Base-by-base conservation (phyloP, 2,113 vertebrate species). In the Ursus arctos region DNA sequence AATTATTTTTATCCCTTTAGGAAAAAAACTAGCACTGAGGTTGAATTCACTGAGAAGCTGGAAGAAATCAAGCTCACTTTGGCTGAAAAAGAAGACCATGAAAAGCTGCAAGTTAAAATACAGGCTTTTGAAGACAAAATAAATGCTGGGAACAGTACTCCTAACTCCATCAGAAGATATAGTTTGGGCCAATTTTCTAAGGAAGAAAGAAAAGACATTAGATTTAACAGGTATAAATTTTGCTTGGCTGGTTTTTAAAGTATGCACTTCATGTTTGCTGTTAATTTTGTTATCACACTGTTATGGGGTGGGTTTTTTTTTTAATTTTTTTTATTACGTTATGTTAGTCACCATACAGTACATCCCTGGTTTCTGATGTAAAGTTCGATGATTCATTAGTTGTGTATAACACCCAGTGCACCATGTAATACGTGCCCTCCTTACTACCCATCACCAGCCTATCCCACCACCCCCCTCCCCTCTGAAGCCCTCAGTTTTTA, bases 161-260 rank as follows among this genome's bases (percentile, higher is more conserved):
- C 99, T 0, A 96, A 97, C 61, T 99, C 99, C 2, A 98, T 99
- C 96, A 98, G 99, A 79, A 99, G 99, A 95, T 99, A 99, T 90
- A 99, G 99, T 96, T 98, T 99, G 94, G 98, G 98, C 88, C 99
- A 99, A 74, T 96, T 98, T 1, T 98, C 99, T 63, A 99, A 98
- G 83, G 99, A 99, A 74, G 99, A 99, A 93, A 99, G 98, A 94
- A 99, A 98, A 88, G 99, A 99, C 51, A 98, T 99, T 98, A 99
- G 99, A 95, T 99, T 99, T 99, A 99, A 99, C 99, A 99, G 99
- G 99, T 99, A 98, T 18, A 86, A 49, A 71, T 91, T 96, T 94
- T 67, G 40, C 61, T 91, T 55, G 9, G 33, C 40, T 84, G 18
- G 0, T 59, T 88, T 91, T 79, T 53, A 22, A 86, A 94, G 11